Conservation (phyloP, 2,113 vertebrate genomes). For the Axis porcinus region DNA sequence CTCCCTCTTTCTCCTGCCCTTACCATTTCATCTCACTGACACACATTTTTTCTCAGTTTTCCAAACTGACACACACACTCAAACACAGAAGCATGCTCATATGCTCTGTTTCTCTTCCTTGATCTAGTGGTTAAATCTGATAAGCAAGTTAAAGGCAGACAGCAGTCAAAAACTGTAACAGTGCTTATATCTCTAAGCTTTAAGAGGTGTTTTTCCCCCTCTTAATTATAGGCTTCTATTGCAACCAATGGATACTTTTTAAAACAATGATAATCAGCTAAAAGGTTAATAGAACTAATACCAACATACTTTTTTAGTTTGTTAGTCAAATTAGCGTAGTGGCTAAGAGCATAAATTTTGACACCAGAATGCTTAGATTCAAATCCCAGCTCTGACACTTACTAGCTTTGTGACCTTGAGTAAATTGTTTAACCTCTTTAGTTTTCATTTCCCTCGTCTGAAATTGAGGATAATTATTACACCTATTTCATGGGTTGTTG, state of each 20-base stretch:
- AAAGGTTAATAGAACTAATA: not conserved
- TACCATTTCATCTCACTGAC: not conserved
- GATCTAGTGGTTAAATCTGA: not conserved
- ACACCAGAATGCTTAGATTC: not conserved
- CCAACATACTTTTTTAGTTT: not conserved
- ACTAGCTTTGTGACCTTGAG: not conserved
- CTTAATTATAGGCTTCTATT: not conserved
- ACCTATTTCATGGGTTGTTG: not conserved
- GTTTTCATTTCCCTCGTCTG: not conserved
- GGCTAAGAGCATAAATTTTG: not conserved
- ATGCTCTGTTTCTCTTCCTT: not conserved
- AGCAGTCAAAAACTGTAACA: not conserved
- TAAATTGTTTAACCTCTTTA: not conserved
- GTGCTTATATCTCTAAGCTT: not conserved
- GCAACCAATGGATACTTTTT: not conserved
- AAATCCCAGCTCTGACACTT: not conserved
- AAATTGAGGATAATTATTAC: not conserved
- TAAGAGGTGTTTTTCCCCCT: not conserved
- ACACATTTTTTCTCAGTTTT: not conserved
- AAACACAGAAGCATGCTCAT: not conserved
- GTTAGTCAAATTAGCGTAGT: not conserved
- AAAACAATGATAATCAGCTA: not conserved
- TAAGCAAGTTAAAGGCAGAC: not conserved
- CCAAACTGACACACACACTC: not conserved
- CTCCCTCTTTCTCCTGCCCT: not conserved